Evolutionary conservation across 2,888 invertebrate genomes (phyloP), one percentile per base, ranked within the genome.

Genomic region (Eustalomyia histrio): DNA sequence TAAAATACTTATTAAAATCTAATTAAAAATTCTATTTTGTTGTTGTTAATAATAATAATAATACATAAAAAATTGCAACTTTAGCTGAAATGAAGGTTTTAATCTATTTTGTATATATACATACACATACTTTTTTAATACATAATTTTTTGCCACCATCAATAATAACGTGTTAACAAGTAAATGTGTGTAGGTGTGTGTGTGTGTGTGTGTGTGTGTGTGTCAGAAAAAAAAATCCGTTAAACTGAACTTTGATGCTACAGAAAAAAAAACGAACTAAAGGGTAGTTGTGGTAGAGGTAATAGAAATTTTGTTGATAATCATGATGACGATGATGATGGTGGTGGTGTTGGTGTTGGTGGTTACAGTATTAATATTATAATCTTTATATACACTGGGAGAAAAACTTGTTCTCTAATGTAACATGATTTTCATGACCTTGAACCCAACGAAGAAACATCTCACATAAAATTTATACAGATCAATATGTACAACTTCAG

Each of bases 21-120:
- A 81, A 81, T 81, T 78, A 78, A 67, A 75, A 81, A 81, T 81
- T 81, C 81, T 74, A 71, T 67, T 50, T 76, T 67, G 24, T 67
- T 65, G 8, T 65, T 52, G 2, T 21, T 39, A n/a, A n/a, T n/a
- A n/a, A n/a, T n/a, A n/a, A n/a, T 68, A n/a, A 52, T 39, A 60
- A 58, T 39, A 55, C 39, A 60, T 55, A 73, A 73, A 24, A n/a
- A 24, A 39, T 9, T 17, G 39, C 35, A 60, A 8, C 18, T 24
- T 12, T 55, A 39, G 57, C 47, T 68, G 18, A 17, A 14, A 33
- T 58, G 63, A 35, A 60, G 58, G 47, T 58, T 64, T 69, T 21
- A 55, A 69, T 64, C 53, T 78, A 67, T 76, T 74, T 68, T 10
- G 9, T 53, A 21, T 21, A 12, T n/a, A 29, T 64, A 39, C 35